Evolutionary conservation across 2,113 vertebrate genomes (phyloP), one percentile per base, ranked within the genome.

Genomic region (Lipophrys pholis): DNA sequence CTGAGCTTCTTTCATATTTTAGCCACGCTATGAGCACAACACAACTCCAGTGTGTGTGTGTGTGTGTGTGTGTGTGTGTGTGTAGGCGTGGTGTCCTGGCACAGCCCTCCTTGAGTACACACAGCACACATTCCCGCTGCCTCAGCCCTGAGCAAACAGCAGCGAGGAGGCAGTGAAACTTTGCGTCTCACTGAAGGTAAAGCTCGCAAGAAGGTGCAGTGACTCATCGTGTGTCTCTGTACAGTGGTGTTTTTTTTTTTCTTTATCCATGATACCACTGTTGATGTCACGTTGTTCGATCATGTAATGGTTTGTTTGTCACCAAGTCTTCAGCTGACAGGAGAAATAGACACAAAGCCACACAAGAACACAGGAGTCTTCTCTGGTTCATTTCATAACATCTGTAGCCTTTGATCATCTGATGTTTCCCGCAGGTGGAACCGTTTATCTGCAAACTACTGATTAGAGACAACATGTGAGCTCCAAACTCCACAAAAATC

Each of bases 31-130:
- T 48, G 42, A 55, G 36, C 58, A 63, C 35, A 40, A 39, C 45
- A 40, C n/a, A 45, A 21, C 69, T 2, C 53, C n/a, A 39, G 46
- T 12, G 54, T 74, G 45, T 61, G 41, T 73, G 70, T 69, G 75
- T 69, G 82, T 42, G 51, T 71, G 53, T 73, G 54, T 74, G 45
- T 61, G 41, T 73, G 70, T 69, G 75, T 69, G 82, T 42, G 51
- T 71, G 53, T 73, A 77, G 59, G 58, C 21, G 84, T 9, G 72
- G 74, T 70, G 72, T 78, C 82, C 68, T 78, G 69, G 64, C 5
- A 14, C 58, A 38, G 58, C 69, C 86, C 86, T 89, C 90, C 89
- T 70, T 91, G 77, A 83, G 88, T 55, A 90, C 78, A 91, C 87
- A 90, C n/a, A 41, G 46, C 51, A 56, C 73, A 75, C 82, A 89